A percentile compares a stretch with the other conserved stretches of the same genome.
Conservation (phyloP, 2,797 vertebrate genomes). For the Malacoraja senta region DNA sequence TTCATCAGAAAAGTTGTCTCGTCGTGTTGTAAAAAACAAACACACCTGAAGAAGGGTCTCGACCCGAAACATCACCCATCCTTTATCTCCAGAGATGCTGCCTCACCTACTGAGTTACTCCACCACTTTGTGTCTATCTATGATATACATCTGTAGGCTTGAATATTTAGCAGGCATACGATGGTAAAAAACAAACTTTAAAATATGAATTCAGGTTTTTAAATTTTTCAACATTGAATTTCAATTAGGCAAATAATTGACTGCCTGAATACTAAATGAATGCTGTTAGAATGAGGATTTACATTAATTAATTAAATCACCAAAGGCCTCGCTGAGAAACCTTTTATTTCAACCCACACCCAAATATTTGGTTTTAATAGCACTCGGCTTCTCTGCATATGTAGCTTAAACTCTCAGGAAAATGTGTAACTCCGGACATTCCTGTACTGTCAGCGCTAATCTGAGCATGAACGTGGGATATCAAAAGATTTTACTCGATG, state of each 20-base stretch:
- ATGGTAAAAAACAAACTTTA: neutral
- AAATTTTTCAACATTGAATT: neutral
- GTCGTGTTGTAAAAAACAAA: neutral
- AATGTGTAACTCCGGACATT: neutral
- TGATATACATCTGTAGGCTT: too few relatives aligned
- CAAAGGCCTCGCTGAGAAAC: neutral
- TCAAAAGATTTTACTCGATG: neutral
- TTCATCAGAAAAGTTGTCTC: neutral
- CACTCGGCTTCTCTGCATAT: neutral
- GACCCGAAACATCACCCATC: too few relatives aligned
- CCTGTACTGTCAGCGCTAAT: neutral
- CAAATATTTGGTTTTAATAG: neutral
- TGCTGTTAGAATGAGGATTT: neutral
- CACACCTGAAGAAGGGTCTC: too few relatives aligned
- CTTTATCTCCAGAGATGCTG: too few relatives aligned
- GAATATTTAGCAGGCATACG: neutral
- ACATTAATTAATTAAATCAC: constrained; percentile 14
- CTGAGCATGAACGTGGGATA: neutral
- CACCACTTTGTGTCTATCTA: too few relatives aligned
- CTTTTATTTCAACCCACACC: neutral
- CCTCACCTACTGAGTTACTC: too few relatives aligned
- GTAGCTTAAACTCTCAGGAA: neutral
- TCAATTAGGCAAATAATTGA: constrained; percentile 13
- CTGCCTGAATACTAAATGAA: neutral
- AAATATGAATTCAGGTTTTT: neutral